Evolutionary conservation across 2,888 invertebrate species (phyloP), one percentile per base, ranked within the genome.

Genomic region (Lycaena phlaeas): DNA sequence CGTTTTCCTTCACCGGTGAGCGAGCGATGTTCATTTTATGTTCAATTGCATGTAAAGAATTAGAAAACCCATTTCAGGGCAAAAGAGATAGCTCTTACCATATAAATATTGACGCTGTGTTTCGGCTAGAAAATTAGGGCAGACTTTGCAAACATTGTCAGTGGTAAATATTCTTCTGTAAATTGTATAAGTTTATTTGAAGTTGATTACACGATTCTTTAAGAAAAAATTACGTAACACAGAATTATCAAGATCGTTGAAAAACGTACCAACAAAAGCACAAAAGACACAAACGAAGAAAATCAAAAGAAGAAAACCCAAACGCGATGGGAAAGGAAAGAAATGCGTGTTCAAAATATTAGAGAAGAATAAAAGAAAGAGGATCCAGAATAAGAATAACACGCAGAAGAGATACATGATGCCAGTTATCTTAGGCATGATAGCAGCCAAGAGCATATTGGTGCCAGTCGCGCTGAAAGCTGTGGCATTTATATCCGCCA

Each of bases 381-480:
- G 54, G 36, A 45, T 7, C 22, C 3, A 45, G 10, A 60, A 65
- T 41, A 65, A 66, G 31, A 66, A 66, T 44, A 67, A 68, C 34
- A 86, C 86, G 56, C 61, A 86, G 3, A 79, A 82, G 48, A 89
- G 87, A 54, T 85, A 85, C 49, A 61, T 91, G 41, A 63, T 89
- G 48, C 89, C 91, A 0, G 38, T 92, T 45, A 62, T 92, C 11
- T 52, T 91, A 12, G 91, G 89, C 0, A 71, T 90, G 14, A 56
- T 91, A 11, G 75, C 90, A 37, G 87, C 90, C 1, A 91, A 91
- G 61, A 84, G 89, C 25, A 65, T 93, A 1, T 54, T 92, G 5
- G 68, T 92, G 36, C 92, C 92, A 0, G 68, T 91, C 25, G 87
- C 90, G 0, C 61, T 93, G 39, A 92, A 92, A 56, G 86, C 88